Percentiles rank a stretch among this genome's conserved stretches.
Conservation (phyloP, 1,140 invertebrate genomes). For the Sycobia sp. region DNA sequence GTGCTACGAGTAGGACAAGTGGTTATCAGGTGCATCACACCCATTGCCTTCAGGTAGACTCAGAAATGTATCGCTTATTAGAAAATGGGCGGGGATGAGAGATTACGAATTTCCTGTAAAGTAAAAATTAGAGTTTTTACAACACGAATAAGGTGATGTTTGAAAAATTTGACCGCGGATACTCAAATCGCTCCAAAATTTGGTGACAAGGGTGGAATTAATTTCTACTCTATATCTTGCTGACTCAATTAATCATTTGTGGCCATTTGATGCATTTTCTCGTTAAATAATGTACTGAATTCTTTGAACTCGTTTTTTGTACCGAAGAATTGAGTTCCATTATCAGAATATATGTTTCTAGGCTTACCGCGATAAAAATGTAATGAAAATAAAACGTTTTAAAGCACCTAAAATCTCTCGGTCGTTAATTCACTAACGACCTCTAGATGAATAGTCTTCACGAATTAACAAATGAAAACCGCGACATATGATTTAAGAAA, state of each 20-base stretch:
- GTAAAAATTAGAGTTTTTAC: background rate
- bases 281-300: background rate
- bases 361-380: background rate
- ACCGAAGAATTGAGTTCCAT: too few species aligned
- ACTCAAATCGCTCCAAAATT: slow-evolving; percentile 25
- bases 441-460: slow-evolving; percentile 10
- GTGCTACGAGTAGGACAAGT: too few species aligned
- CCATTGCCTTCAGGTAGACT: background rate
- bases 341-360: background rate
- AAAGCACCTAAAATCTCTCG: background rate
- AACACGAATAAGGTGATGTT: slow-evolving; percentile 19
- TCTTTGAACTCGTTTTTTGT: background rate
- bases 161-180: slow-evolving; percentile 8
- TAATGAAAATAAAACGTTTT: background rate
- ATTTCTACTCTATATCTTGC: slow-evolving; percentile 1
- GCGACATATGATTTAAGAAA: background rate
- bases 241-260: background rate
- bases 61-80: background rate
- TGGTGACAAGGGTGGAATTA: slow-evolving; percentile 30
- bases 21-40: background rate
- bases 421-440: slow-evolving; percentile 7
- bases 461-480: slow-evolving; percentile 1
- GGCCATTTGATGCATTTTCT: background rate
- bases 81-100: background rate
- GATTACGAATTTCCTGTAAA: slow-evolving; percentile 5